phyloP scores from a whole-genome alignment of 2,888 invertebrate species.

The Linyphia triangularis region DNA sequence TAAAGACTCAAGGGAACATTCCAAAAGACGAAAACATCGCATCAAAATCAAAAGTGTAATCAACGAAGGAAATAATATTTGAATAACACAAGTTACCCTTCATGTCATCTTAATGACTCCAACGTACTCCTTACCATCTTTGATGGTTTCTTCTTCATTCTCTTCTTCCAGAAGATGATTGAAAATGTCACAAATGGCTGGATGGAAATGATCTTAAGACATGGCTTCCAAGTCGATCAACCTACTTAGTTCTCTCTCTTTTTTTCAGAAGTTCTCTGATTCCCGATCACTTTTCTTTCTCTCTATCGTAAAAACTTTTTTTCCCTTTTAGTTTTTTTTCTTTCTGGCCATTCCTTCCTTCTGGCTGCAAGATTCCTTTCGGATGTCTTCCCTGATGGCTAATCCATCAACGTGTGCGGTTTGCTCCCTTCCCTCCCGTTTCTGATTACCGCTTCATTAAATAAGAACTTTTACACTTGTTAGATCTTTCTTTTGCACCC shows the following conservation, averaged over 20 bases:
- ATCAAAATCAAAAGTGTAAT: neutral
- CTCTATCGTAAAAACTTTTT: conserved; percentile 2
- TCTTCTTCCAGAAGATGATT: conserved; percentile 1
- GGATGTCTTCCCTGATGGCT: conserved; percentile 62
- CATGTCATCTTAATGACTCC: neutral
- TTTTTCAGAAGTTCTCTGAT: conserved; percentile 9
- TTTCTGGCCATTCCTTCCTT: conserved; percentile 20
- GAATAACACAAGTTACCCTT: neutral
- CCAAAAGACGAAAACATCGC: neutral
- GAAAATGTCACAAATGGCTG: neutral
- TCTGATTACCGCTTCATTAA: conserved; percentile 75
- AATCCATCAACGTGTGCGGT: conserved; percentile 71
- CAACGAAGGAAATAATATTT: neutral
- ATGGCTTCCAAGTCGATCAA: conserved; percentile 20
- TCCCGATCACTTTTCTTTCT: conserved; percentile 27
- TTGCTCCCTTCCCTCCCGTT: conserved; percentile 37
- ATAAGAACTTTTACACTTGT: conserved; percentile 72
- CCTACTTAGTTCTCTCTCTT: neutral
- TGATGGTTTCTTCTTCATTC: neutral
- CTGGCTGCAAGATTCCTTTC: conserved; percentile 39
- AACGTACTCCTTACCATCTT: neutral
- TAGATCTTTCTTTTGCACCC: conserved; percentile 3
- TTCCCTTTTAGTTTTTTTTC: conserved; percentile 1
- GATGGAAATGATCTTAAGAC: conserved; percentile 19
- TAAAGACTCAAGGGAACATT: neutral